Base-by-base conservation (phyloP, 35 echinoderm and acorn worm genomes). In the Apostichopus californicus region DNA sequence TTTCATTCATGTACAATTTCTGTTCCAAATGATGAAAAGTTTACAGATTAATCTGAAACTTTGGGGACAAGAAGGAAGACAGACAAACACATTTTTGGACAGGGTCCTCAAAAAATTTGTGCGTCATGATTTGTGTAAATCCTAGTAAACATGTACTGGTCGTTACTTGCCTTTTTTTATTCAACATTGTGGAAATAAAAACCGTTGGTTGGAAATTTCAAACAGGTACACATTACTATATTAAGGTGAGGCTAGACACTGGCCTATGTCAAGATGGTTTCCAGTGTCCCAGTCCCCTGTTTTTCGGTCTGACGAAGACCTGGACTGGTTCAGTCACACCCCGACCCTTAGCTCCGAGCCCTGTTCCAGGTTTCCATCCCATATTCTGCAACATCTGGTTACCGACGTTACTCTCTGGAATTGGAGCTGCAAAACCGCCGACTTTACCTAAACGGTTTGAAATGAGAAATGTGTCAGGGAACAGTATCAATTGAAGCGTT, bases 341-440 rank as follows among this genome's bases (percentile, higher is more conserved):
- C 18, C 59, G 66, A 7, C 95, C 92, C n/a, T 92, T 85, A n/a
- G 93, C 93, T 79, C 97, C 97, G 20, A 99, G 93, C 13, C 97
- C 97, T 57, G 95, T 92, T 17, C 97, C 97, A 11, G 97, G 97
- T 54, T 92, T 91, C 97, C 97, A 99, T 6, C 97, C 97, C 97
- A 99, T 99, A 61, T 77, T 95, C 78, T 99, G 95, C 17, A 99
- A 92, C 95, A 99, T 99, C 73, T 90, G 91, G 92, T 93, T 95
- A 8, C 97, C 97, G n/a, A 96, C 77, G 72, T 94, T 99, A 87
- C n/a, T 81, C 9, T 94, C 89, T 54, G 97, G 95, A 55, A 99
- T 95, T 14, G 97, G 97, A 14, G 64, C 65, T n/a, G 93, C 89
- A 68, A 87, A 60, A 1, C 75, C 82, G 6, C 90, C 93, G 13